These are phyloP conservation scores for Macropus fuliginosus DNA, from an alignment of 2,797 vertebrate species.

Conservation along the genomic window DNA sequence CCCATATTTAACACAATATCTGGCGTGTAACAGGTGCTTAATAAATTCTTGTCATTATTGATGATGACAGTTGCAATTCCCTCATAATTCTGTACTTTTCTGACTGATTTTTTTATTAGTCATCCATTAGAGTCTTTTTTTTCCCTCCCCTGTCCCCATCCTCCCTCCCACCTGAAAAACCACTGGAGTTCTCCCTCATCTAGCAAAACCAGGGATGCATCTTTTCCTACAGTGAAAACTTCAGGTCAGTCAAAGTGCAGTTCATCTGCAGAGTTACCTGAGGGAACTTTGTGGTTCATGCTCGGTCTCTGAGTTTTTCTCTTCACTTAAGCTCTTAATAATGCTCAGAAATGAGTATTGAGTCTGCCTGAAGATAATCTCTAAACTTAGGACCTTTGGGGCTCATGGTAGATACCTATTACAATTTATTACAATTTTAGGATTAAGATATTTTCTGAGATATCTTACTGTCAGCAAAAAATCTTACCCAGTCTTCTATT, in stretches of 20 bases:
- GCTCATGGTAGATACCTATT: not conserved
- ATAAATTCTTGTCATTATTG: not conserved
- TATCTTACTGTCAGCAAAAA: not conserved
- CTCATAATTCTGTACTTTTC: not conserved
- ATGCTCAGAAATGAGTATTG: not conserved
- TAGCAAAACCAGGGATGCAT: not conserved
- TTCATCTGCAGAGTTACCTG: not conserved
- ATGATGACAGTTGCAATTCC: not conserved
- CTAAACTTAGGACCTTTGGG: not conserved
- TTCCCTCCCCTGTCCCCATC: not conserved
- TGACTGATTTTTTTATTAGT: not conserved
- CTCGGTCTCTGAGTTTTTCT: not conserved
- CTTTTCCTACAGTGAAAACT: not conserved
- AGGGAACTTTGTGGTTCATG: not conserved
- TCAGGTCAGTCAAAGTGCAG: not conserved
- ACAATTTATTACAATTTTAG: not conserved
- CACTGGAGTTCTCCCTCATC: not conserved
- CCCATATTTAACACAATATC: not conserved
- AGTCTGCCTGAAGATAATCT: not conserved
- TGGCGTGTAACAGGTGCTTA: not conserved
- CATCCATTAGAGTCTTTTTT: not conserved
- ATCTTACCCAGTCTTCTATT: fast-evolving
- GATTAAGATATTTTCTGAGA: not conserved
- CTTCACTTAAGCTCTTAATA: not conserved
- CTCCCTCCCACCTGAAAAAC: not conserved